Conservation (phyloP, 2,888 invertebrate genomes). For the Chaitophorus viminalis region DNA sequence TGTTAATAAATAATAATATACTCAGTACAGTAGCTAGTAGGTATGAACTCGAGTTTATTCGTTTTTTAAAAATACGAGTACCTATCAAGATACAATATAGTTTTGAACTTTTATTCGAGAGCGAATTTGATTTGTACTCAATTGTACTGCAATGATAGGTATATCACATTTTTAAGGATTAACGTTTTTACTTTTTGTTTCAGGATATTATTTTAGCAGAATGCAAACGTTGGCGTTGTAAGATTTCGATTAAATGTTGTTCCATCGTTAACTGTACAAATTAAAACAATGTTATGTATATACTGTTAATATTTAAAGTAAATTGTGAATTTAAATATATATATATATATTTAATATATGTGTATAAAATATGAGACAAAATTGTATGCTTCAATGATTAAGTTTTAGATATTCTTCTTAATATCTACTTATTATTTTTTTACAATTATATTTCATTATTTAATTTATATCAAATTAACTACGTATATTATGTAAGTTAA, state of each 20-base stretch:
- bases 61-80: too few relatives aligned
- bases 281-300: neutral
- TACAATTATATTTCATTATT: neutral
- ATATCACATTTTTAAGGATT: too few relatives aligned
- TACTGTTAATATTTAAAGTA: constrained; percentile 20
- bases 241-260: neutral
- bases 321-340: neutral
- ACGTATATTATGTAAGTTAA: neutral
- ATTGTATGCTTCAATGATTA: neutral
- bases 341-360: neutral
- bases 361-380: too few relatives aligned
- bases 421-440: neutral
- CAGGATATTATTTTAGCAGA: constrained; percentile 47
- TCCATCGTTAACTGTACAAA: constrained; percentile 26
- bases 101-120: too few relatives aligned
- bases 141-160: too few relatives aligned
- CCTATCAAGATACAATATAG: too few relatives aligned
- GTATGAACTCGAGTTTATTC: too few relatives aligned
- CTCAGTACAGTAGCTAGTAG: too few relatives aligned
- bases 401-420: neutral
- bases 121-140: too few relatives aligned
- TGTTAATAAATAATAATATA: too few relatives aligned
- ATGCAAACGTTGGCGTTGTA: constrained; percentile 30
- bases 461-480: neutral
- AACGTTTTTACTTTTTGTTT: constrained; percentile 26